Percentiles rank a stretch among this genome's conserved stretches.
Conservation (phyloP, 2,797 vertebrate genomes). For the Aphelocoma californica region DNA sequence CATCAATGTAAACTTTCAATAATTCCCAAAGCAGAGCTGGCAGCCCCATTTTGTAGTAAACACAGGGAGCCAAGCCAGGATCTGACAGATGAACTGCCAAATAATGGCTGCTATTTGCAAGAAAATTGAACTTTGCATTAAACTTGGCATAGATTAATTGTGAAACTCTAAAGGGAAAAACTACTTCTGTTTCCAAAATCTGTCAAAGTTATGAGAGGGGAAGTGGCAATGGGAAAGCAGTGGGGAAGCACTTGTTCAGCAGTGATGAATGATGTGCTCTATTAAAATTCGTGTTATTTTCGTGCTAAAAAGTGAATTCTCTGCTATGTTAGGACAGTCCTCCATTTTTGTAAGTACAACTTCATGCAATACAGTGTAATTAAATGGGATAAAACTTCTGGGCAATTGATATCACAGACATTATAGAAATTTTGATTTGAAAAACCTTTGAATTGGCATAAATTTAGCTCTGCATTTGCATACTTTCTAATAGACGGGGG, state of each 20-base stretch:
- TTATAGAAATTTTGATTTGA: background rate
- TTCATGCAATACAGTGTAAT: background rate
- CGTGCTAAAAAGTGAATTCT: background rate
- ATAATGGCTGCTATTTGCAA: constrained; percentile 62
- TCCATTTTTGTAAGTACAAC: background rate
- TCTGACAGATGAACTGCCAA: constrained; percentile 59
- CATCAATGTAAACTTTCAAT: constrained; percentile 33
- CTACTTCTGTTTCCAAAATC: constrained; percentile 42
- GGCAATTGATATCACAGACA: background rate
- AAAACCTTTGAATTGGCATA: background rate
- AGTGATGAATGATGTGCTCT: background rate
- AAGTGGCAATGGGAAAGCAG: background rate
- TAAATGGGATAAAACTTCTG: background rate
- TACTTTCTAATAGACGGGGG: background rate
- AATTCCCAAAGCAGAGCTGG: constrained; percentile 32
- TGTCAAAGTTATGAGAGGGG: constrained; percentile 26
- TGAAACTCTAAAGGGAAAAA: constrained; percentile 49
- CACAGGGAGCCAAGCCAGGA: constrained; percentile 55
- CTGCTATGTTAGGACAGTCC: background rate
- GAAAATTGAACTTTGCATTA: constrained; percentile 66
- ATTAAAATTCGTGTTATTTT: background rate
- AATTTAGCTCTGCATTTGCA: background rate
- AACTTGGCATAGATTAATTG: constrained; percentile 51
- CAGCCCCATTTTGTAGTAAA: constrained; percentile 49
- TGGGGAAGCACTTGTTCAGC: background rate